Percentiles rank a stretch among this genome's conserved stretches.
These are phyloP conservation scores for Pheosia gnoma DNA, from an alignment of 2,888 invertebrate genomes.

Conservation along the genomic window DNA sequence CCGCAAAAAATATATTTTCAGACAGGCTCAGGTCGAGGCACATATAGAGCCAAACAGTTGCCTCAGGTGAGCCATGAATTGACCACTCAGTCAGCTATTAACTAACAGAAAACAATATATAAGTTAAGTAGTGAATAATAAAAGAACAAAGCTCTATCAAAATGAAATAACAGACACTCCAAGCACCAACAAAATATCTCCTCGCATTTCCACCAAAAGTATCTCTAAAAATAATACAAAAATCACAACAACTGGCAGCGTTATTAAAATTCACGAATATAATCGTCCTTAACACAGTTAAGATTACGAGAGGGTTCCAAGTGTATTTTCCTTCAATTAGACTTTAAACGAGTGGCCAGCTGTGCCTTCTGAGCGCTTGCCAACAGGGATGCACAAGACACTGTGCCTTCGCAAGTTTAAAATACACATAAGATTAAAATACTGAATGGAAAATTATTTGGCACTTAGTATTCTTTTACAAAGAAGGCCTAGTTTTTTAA, in stretches of 20 bases:
- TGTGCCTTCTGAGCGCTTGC: constrained; percentile 39
- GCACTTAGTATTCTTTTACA: not conserved
- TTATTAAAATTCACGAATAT: constrained; percentile 10
- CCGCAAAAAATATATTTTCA: too few relatives aligned
- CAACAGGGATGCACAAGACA: constrained; percentile 46
- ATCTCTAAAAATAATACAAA: constrained; percentile 16
- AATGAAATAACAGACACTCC: not conserved
- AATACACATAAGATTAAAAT: constrained; percentile 17
- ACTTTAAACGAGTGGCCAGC: constrained; percentile 28
- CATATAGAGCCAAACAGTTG: too few relatives aligned
- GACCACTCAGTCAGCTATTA: too few relatives aligned
- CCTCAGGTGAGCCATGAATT: too few relatives aligned
- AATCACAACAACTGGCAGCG: constrained; percentile 28
- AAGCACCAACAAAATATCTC: not conserved
- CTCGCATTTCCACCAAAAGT: not conserved
- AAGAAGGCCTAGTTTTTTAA: too few relatives aligned
- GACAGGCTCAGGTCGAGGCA: too few relatives aligned
- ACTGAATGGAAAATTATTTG: not conserved
- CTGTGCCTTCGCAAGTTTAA: constrained; percentile 25
- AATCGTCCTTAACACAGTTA: constrained; percentile 26
- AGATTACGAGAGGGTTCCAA: constrained; percentile 19
- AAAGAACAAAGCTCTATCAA: not conserved
- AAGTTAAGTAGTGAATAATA: not conserved
- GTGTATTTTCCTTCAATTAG: constrained; percentile 43
- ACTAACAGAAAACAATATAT: too few relatives aligned